phyloP scores from a whole-genome alignment of 2,113 vertebrate species.

The Cariama cristata region DNA sequence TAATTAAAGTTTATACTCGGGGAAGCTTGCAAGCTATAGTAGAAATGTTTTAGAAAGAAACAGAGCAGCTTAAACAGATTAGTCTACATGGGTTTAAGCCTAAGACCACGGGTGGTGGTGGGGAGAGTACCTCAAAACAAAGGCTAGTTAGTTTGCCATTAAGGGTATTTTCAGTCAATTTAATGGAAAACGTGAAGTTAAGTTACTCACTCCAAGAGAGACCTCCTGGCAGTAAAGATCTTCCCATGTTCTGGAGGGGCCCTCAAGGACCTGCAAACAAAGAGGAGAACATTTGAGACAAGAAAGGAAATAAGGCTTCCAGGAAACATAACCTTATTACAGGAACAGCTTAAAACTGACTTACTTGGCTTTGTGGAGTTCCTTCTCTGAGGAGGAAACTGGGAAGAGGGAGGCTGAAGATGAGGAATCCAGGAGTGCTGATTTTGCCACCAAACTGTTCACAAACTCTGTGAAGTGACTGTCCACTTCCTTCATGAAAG shows the following conservation, averaged over 20 bases:
- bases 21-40: background rate
- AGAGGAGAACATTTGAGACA: background rate
- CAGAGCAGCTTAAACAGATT: background rate
- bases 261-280: conserved; percentile 76
- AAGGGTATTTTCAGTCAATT: background rate
- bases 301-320: background rate
- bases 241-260: conserved; percentile 88
- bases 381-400: conserved; percentile 78
- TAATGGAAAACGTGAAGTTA: background rate
- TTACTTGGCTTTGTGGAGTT: conserved; percentile 83
- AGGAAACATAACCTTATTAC: background rate
- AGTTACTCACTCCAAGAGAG: conserved; percentile 92
- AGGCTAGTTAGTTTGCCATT: background rate
- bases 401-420: conserved; percentile 77
- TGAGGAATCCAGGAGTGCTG: conserved; percentile 78
- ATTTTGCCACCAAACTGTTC: conserved; percentile 90
- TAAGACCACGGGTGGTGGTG: background rate
- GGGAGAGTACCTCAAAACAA: background rate
- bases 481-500: conserved; percentile 90
- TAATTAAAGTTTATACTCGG: background rate
- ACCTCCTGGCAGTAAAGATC: conserved; percentile 87
- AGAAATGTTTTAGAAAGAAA: background rate
- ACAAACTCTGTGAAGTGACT: conserved; percentile 90
- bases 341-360: background rate
- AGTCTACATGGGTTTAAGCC: background rate